These are phyloP conservation scores for Autographa gamma DNA, from an alignment of 2,888 invertebrate genomes.

Conservation along the genomic window DNA sequence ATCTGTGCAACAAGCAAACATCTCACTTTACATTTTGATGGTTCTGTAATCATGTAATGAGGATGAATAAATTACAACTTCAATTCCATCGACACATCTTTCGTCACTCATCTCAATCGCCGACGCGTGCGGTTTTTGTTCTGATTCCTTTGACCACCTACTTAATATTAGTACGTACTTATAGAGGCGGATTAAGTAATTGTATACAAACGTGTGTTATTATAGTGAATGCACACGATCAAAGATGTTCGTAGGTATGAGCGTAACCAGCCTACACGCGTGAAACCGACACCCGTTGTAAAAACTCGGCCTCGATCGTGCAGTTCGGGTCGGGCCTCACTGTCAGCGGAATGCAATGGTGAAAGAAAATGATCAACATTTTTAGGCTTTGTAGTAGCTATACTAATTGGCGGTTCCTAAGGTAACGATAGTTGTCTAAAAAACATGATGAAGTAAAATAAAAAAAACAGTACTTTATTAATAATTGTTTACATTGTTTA, in stretches of 20 bases:
- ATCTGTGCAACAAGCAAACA: no score
- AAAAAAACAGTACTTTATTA: no score
- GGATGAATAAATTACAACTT: no score
- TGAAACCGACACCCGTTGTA: constrained; percentile 75
- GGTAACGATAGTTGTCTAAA: no score
- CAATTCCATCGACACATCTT: no score
- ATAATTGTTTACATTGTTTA: no score
- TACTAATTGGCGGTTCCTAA: neutral
- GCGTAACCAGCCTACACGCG: constrained; percentile 70
- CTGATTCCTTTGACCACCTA: constrained; percentile 8
- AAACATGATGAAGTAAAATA: no score
- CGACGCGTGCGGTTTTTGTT: constrained; percentile 8
- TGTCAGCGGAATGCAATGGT: constrained; percentile 50
- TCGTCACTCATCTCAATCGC: constrained; percentile 23
- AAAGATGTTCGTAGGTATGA: constrained; percentile 61
- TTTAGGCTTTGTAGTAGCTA: neutral
- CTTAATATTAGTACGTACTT: constrained; percentile 17
- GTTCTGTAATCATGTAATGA: no score
- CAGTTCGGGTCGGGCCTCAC: constrained; percentile 43
- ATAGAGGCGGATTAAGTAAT: constrained; percentile 44
- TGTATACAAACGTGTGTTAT: constrained; percentile 23
- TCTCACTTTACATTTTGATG: no score
- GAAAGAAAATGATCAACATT: neutral
- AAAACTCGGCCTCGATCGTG: constrained; percentile 72
- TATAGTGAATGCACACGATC: constrained; percentile 40